Evolutionary conservation across 2,797 vertebrate species (phyloP), one percentile per base, ranked within the genome.

Genomic region (Brachymystax lenok): DNA sequence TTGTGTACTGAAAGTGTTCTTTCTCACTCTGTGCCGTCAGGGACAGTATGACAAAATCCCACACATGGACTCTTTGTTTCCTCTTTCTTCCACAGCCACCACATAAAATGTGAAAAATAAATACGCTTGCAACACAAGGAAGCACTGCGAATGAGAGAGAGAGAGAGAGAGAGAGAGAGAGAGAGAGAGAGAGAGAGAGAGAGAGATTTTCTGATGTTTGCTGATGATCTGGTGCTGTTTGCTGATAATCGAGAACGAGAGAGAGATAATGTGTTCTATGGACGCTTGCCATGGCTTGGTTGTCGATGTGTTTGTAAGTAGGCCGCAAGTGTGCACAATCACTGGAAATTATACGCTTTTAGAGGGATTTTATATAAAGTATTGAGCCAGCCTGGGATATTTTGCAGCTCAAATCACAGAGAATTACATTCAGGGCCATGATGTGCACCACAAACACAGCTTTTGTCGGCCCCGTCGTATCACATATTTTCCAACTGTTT

Each of bases 261-360:
- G 90, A 82, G 82, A 52, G 87, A 87, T 82, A 81, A 80, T 88
- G 91, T 91, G 89, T 90, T 84, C 83, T 86, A 88, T 91, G 91
- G 92, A 91, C 79, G 63, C 17, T 33, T 59, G 88, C 92, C 91
- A 91, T 80, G 8, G 54, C 86, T 83, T 13, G 80, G 75, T 90
- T 90, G 90, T 91, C 83, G 85, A 72, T 83, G 89, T 87, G 89
- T 92, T 90, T 88, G 88, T 89, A 92, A 91, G 90, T 85, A 91
- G 86, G 86, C 91, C 91, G 68, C 90, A 92, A 93, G 93, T 92
- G 93, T 90, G 90, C 92, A 91, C 92, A 93, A 92, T 94, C 92
- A 91, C 82, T 90, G 92, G 86, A 94, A 95, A 94, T 93, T 88
- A 93, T 92, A 91, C 78, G 88, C 92, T 93, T 94, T 94, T 91